Percentiles rank a stretch among this genome's conserved stretches.
These are phyloP conservation scores for Channa maculata DNA, from an alignment of 2,113 vertebrate genomes.

Conservation along the genomic window DNA sequence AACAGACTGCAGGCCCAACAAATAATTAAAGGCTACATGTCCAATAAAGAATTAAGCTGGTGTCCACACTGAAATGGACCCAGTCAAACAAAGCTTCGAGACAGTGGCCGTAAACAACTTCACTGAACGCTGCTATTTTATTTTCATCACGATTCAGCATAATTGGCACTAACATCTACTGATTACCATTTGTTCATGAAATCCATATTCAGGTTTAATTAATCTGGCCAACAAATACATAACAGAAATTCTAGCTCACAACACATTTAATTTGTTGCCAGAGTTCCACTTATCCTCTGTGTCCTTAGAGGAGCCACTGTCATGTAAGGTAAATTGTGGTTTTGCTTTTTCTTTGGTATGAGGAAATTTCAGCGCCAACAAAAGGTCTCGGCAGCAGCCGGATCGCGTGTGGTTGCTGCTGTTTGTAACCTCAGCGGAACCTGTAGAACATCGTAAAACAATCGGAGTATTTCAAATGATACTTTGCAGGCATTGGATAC, in stretches of 20 bases:
- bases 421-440: constrained; percentile 8
- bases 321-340: neutral
- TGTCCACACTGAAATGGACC: neutral
- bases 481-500: too few species aligned
- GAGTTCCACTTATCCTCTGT: constrained; percentile 25
- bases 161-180: constrained; percentile 44
- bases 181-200: constrained; percentile 49
- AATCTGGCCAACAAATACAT: constrained; percentile 32
- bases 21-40: too few species aligned
- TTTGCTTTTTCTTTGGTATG: constrained; percentile 5
- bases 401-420: constrained; percentile 7
- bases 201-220: constrained; percentile 46
- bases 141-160: constrained; percentile 26
- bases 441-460: neutral
- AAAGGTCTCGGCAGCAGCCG: neutral
- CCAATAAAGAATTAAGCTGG: neutral
- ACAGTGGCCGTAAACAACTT: neutral
- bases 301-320: constrained; percentile 8
- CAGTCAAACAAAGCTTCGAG: too few species aligned
- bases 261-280: constrained; percentile 20
- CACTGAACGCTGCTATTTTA: constrained; percentile 20
- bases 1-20: too few species aligned
- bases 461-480: too few species aligned
- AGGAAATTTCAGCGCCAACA: neutral
- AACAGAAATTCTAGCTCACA: constrained; percentile 29